phyloP scores from a whole-genome alignment of 37 sponge, comb jelly and placozoan species.

The Dysidea cf. avara region DNA sequence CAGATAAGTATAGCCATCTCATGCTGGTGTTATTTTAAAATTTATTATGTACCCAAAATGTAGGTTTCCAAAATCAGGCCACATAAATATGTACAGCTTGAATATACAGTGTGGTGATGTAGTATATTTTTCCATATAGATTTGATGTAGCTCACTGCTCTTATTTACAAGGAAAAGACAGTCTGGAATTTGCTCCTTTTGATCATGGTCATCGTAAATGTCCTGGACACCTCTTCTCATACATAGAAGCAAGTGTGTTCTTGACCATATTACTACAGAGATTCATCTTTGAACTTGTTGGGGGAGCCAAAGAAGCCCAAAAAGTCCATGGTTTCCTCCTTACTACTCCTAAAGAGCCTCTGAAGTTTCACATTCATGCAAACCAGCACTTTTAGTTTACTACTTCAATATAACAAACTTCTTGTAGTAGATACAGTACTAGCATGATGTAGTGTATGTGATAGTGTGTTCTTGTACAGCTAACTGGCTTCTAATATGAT shows the following conservation, averaged over 20 bases:
- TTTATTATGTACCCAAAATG: not conserved
- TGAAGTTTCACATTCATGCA: not conserved
- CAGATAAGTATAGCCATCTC: too few relatives aligned
- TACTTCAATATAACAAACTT: too few relatives aligned
- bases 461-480: too few relatives aligned
- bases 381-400: too few relatives aligned
- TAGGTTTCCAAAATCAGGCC: not conserved
- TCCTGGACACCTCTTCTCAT: slow-evolving; percentile 87
- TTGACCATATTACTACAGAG: slow-evolving; percentile 38
- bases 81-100: not conserved
- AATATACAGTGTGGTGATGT: not conserved
- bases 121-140: slow-evolving; percentile 10
- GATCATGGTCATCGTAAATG: slow-evolving; percentile 84
- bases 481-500: too few relatives aligned
- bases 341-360: slow-evolving; percentile 48
- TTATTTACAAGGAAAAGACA: too few relatives aligned
- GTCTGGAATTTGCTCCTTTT: too few relatives aligned
- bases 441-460: too few relatives aligned
- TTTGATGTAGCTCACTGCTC: too few relatives aligned
- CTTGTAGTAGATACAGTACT: too few relatives aligned
- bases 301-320: slow-evolving; percentile 21
- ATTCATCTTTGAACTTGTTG: slow-evolving; percentile 38
- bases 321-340: slow-evolving; percentile 69
- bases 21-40: too few relatives aligned
- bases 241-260: slow-evolving; percentile 70